These are phyloP conservation scores for Microcebus murinus DNA, from an alignment of 2,113 vertebrate genomes.

Conservation along the genomic window DNA sequence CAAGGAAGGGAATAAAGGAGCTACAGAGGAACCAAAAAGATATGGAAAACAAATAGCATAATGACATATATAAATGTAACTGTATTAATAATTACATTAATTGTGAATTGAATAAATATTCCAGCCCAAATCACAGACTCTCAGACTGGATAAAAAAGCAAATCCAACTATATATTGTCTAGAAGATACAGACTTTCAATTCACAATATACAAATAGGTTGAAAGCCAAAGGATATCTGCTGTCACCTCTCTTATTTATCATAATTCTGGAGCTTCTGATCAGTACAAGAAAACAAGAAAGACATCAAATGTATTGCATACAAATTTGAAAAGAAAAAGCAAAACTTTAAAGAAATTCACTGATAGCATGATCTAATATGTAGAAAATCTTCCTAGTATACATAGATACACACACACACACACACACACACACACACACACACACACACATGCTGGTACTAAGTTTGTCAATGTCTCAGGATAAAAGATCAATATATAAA, in stretches of 20 bases:
- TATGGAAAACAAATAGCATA: constrained; percentile 22
- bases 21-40: background rate
- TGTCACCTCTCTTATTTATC: background rate
- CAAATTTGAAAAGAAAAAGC: background rate
- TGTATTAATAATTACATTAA: background rate
- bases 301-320: background rate
- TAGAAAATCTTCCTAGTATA: background rate
- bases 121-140: background rate
- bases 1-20: background rate
- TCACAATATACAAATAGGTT: background rate
- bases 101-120: constrained; percentile 4
- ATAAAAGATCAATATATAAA: constrained; percentile 33
- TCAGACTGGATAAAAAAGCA: background rate
- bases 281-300: background rate
- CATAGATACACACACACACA: background rate
- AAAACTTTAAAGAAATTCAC: background rate
- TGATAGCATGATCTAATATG: background rate
- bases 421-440: background rate
- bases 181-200: background rate
- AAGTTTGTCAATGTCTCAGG: background rate
- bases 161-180: background rate
- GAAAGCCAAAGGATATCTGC: background rate
- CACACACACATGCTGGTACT: background rate
- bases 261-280: background rate
- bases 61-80: background rate